phyloP scores from a whole-genome alignment of 2,888 invertebrate genomes.

The Arge pagana region DNA sequence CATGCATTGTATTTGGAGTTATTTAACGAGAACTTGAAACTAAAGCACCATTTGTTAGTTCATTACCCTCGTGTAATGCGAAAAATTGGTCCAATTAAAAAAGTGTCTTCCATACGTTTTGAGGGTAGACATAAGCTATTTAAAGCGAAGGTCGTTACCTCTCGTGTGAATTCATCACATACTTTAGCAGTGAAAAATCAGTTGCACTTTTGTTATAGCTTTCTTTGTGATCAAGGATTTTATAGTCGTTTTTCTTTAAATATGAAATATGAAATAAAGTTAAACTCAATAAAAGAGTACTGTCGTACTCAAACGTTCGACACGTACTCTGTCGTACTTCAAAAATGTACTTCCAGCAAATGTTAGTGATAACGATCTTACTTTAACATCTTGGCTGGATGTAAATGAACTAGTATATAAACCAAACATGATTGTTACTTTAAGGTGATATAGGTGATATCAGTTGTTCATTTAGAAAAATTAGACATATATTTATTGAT shows the following conservation, averaged over 20 bases:
- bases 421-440: not conserved
- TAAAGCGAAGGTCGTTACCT: slow-evolving; percentile 9
- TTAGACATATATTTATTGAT: slow-evolving; percentile 3
- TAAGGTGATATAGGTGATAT: not conserved
- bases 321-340: no score
- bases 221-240: slow-evolving; percentile 1
- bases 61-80: slow-evolving; percentile 12
- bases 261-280: not conserved
- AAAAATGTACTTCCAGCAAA: not conserved
- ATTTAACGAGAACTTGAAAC: slow-evolving; percentile 12
- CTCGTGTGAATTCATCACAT: slow-evolving; percentile 1
- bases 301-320: no score
- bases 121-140: slow-evolving; percentile 5
- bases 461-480: not conserved
- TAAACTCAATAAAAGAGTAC: not conserved
- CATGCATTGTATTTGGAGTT: slow-evolving; percentile 16
- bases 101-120: slow-evolving; percentile 6
- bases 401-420: not conserved
- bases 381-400: not conserved
- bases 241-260: not conserved
- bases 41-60: slow-evolving; percentile 6
- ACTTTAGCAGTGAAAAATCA: slow-evolving; percentile 12
- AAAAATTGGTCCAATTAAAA: slow-evolving; percentile 13
- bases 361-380: not conserved
- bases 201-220: not conserved